Base-by-base conservation (phyloP, 2,888 invertebrate genomes). In the Oxyscelio sp. region DNA sequence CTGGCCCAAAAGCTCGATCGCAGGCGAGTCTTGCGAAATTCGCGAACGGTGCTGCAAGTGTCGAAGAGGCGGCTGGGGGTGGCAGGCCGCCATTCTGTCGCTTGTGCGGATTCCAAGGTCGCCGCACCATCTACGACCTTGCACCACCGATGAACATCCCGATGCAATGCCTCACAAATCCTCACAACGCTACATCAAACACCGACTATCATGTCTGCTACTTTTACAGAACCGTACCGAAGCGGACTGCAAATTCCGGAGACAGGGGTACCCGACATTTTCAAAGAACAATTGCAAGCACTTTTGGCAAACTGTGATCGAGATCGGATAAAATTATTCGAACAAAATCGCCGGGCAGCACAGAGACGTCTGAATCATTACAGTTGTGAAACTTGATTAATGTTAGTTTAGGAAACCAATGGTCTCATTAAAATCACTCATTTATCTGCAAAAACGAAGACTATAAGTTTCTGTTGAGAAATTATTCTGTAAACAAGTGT, bases 81-180 rank as follows among this genome's bases (percentile, higher is more conserved):
- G 92, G 81, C 93, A 93, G 71, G 93, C 89, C 75, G 93, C 92
- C 93, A 94, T 93, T 61, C 85, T 89, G 83, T 73, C 27, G 22
- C 63, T 79, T 50, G 71, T 27, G 24, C 52, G 19, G 45, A 38
- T 34, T 43, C 79, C 84, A 86, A 86, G 84, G 86, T 86, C 80
- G 74, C 38, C 66, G 59, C 78, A 82, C 56, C 71, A 68, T 68
- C 48, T 66, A 84, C 70, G 70, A 79, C 75, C 84, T 75, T 79
- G 68, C 63, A 24, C 11, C 21, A 8, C 38, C 9, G 13, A 34
- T 17, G 15, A 19, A 2, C 43, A 24, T 61, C 13, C 21, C 22
- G 13, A n/a, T n/a, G 15, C 40, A n/a, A 9, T n/a, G 11, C 43
- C 22, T 61, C 40, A 22, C 40, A 9, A 45, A 15, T 19, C 45